A percentile compares a stretch with the other conserved stretches of the same genome.
Conservation (phyloP, 2,113 vertebrate species). For the Campylomormyrus tamandua region DNA sequence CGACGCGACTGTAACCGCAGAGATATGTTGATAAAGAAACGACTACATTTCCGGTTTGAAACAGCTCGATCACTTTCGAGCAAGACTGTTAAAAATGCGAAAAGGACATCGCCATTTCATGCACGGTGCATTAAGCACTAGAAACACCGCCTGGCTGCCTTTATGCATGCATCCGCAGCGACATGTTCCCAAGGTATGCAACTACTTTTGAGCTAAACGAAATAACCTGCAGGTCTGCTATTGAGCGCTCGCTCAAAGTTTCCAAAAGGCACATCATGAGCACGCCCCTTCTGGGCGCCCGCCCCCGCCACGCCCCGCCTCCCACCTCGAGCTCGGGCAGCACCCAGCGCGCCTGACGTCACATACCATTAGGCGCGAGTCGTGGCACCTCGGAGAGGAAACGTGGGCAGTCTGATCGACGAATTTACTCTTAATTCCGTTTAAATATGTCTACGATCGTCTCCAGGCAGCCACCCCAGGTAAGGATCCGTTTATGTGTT, state of each 20-base stretch:
- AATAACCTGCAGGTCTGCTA: neutral
- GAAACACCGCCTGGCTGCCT: neutral
- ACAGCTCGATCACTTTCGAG: neutral
- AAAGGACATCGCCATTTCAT: neutral
- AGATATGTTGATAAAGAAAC: neutral
- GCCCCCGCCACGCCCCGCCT: neutral
- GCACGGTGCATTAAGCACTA: neutral
- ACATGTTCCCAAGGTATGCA: neutral
- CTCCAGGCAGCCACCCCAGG: neutral
- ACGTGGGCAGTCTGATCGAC: neutral
- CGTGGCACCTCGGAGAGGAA: neutral
- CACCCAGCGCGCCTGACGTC: neutral
- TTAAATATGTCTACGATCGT: slow-evolving; percentile 18
- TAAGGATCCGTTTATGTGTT: neutral
- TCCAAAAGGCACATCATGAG: neutral
- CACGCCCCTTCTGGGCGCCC: neutral
- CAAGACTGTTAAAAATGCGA: neutral
- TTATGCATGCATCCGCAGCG: neutral
- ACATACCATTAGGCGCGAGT: neutral
- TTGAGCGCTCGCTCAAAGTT: neutral
- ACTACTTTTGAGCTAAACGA: neutral
- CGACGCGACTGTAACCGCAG: neutral
- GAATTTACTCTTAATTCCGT: neutral
- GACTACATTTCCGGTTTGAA: neutral
- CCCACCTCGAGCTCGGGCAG: neutral